Conservation (phyloP, 2,888 invertebrate genomes). For the Halictus quadricinctus region DNA sequence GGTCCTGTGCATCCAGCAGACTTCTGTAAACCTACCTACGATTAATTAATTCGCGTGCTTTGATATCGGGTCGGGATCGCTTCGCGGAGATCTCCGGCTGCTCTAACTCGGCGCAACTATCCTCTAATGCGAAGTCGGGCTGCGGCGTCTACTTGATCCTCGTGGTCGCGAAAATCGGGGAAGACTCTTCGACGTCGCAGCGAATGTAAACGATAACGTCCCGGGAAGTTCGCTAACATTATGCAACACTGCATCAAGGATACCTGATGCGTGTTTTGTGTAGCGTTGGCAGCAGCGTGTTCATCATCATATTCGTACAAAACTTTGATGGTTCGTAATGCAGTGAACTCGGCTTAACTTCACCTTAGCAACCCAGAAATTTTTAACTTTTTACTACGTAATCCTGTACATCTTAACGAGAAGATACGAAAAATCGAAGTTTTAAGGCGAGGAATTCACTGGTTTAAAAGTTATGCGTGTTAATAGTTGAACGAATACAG, state of each 20-base stretch:
- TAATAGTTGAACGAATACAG: no score
- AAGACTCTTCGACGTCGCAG: background rate
- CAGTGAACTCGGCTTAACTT: no score
- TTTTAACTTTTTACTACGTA: no score
- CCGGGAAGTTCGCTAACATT: slow-evolving; percentile 3
- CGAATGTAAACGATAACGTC: background rate
- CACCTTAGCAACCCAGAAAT: no score
- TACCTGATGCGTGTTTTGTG: background rate
- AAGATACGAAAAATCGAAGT: no score
- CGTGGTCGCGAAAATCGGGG: background rate
- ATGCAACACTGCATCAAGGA: background rate
- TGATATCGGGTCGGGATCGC: slow-evolving; percentile 27
- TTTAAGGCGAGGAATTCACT: no score
- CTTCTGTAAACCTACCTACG: slow-evolving; percentile 6
- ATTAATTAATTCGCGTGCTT: slow-evolving; percentile 38
- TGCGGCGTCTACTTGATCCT: background rate
- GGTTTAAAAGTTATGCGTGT: no score
- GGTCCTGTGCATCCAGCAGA: background rate
- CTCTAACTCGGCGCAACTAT: background rate
- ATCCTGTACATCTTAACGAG: no score
- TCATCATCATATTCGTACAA: background rate
- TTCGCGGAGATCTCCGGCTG: background rate
- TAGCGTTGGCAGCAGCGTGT: background rate
- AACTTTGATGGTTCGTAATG: background rate
- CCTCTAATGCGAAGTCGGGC: background rate